These are phyloP conservation scores for Scolopax rusticola DNA, from an alignment of 2,797 vertebrate genomes.

Conservation along the genomic window DNA sequence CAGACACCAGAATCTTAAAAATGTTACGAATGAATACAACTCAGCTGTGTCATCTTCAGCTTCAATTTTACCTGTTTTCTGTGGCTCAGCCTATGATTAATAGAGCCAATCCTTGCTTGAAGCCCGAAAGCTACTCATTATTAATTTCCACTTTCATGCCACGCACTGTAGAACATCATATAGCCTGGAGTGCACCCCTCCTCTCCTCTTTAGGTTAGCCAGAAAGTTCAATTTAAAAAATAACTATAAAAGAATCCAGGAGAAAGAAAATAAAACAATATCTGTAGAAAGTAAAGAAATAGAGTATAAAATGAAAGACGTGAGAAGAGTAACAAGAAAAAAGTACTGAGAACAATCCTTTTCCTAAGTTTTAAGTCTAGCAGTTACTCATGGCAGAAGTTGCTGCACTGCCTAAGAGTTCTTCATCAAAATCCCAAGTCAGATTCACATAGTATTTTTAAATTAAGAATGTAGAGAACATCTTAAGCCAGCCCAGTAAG, in stretches of 20 bases:
- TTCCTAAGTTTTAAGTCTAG: not conserved
- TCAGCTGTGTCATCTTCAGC: not conserved
- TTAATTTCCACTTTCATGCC: slow-evolving; percentile 25
- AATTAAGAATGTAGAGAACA: not conserved
- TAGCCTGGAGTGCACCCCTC: not conserved
- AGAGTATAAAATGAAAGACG: not conserved
- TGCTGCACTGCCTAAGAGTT: not conserved
- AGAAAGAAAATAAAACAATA: not conserved
- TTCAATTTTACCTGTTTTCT: not conserved
- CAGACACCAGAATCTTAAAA: not conserved
- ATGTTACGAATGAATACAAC: not conserved
- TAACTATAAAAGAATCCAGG: not conserved
- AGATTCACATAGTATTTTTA: not conserved
- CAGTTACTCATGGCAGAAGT: not conserved
- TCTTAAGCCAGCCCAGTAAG: accelerated
- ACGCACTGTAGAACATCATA: not conserved
- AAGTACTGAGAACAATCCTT: not conserved
- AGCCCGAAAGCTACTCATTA: not conserved
- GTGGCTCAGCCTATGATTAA: not conserved
- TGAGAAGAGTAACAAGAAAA: not conserved
- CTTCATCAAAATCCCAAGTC: not conserved
- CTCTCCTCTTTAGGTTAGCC: not conserved
- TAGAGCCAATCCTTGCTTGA: not conserved
- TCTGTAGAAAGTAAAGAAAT: not conserved
- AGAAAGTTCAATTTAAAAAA: slow-evolving; percentile 1